Evolutionary conservation across 2,797 vertebrate genomes (phyloP).

Genomic region (Sebastes goodei): DNA sequence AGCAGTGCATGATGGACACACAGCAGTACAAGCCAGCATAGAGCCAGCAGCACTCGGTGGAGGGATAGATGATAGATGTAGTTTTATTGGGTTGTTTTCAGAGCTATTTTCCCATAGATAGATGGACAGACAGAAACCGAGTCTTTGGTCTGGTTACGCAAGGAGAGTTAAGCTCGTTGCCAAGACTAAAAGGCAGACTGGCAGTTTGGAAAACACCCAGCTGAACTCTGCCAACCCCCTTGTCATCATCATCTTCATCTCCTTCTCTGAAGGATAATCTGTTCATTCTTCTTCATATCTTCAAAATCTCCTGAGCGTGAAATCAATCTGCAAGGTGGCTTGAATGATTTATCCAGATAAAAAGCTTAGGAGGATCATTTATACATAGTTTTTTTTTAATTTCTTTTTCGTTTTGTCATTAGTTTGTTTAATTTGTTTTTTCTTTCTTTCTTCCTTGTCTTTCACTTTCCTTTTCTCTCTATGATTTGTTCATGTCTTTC

Average conservation of each 20-base stretch:
- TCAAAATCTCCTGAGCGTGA: neutral
- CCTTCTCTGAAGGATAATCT: neutral
- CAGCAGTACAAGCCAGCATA: neutral
- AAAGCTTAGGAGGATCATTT: neutral
- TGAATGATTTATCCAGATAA: neutral
- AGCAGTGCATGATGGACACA: neutral
- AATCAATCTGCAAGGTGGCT: neutral
- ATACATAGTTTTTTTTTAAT: neutral
- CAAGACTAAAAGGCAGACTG: conserved; percentile 50
- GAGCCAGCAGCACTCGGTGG: neutral
- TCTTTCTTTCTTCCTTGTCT: neutral
- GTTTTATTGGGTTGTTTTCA: neutral
- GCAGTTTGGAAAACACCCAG: conserved; percentile 43
- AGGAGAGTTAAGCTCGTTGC: conserved; percentile 24
- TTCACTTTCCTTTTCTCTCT: neutral
- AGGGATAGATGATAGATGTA: neutral
- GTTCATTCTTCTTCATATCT: neutral
- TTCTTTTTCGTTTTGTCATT: neutral
- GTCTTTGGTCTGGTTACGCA: conserved; percentile 35
- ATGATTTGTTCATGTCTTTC: no score
- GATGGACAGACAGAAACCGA: conserved; percentile 2
- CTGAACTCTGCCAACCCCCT: conserved; percentile 17
- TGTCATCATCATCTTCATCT: neutral
- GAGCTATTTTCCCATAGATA: conserved; percentile 41
- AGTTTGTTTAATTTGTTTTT: neutral